These are phyloP conservation scores for Hybognathus amarus DNA, from an alignment of 2,797 vertebrate species.

Conservation along the genomic window DNA sequence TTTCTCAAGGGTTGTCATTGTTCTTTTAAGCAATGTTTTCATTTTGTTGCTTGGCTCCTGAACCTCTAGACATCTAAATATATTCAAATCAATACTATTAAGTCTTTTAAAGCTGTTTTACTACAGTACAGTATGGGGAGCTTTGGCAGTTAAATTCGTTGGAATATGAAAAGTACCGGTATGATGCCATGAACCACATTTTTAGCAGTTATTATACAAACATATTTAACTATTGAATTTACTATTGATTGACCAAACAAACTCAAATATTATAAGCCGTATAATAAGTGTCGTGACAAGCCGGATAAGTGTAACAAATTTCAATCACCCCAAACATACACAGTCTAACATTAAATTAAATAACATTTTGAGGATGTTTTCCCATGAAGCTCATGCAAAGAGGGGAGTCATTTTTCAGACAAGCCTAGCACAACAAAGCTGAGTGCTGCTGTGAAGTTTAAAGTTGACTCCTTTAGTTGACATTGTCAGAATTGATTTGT, in stretches of 20 bases:
- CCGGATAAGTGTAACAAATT: not conserved
- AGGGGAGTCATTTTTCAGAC: constrained; percentile 48
- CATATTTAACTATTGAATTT: not conserved
- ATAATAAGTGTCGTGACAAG: not conserved
- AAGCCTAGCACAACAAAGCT: constrained; percentile 3
- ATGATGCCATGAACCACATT: not conserved
- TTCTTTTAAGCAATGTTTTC: not conserved
- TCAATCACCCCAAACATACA: not conserved
- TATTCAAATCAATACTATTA: not conserved
- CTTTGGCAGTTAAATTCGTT: not conserved
- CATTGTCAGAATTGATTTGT: constrained; percentile 45
- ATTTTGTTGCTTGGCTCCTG: not conserved
- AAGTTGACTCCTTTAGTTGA: constrained; percentile 46
- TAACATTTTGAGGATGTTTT: not conserved
- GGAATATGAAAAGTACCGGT: not conserved
- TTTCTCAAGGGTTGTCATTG: not conserved
- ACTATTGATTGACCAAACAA: not conserved
- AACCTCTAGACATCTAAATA: not conserved
- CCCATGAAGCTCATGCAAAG: not conserved
- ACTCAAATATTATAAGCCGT: not conserved
- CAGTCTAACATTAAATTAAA: not conserved
- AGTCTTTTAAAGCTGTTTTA: not conserved
- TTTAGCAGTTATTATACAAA: not conserved
- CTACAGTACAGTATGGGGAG: not conserved
- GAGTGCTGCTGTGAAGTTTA: constrained; percentile 25